These are phyloP conservation scores for Drosophila nr. perissopoda DNA, from an alignment of 2,888 invertebrate species.

Conservation along the genomic window DNA sequence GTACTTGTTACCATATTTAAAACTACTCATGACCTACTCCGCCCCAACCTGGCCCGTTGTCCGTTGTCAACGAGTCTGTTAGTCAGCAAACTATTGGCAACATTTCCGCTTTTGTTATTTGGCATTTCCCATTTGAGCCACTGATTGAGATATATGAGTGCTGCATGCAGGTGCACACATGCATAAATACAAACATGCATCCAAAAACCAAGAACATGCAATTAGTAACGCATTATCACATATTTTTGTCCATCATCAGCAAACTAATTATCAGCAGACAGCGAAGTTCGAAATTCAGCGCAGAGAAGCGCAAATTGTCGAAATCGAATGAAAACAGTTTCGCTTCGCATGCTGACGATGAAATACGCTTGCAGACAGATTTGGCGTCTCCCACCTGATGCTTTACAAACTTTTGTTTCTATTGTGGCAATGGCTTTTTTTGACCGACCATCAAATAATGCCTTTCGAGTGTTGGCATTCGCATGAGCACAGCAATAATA, in stretches of 20 bases:
- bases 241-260: neutral
- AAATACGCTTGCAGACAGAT: neutral
- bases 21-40: conserved; percentile 22
- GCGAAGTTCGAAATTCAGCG: neutral
- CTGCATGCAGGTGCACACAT: neutral
- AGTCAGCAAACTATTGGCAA: conserved; percentile 33
- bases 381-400: neutral
- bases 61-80: neutral
- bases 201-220: neutral
- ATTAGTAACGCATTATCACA: conserved; percentile 1
- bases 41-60: neutral
- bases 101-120: conserved; percentile 35
- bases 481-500: neutral
- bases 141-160: neutral
- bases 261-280: neutral
- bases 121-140: conserved; percentile 19
- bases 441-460: neutral
- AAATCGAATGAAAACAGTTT: neutral
- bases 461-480: neutral
- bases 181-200: neutral
- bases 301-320: neutral
- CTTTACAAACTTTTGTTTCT: neutral
- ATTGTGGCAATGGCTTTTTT: neutral
- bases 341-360: neutral
- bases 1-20: conserved; percentile 16